These are phyloP conservation scores for Alsophila aescularia DNA, from an alignment of 2,888 invertebrate species.

Conservation along the genomic window DNA sequence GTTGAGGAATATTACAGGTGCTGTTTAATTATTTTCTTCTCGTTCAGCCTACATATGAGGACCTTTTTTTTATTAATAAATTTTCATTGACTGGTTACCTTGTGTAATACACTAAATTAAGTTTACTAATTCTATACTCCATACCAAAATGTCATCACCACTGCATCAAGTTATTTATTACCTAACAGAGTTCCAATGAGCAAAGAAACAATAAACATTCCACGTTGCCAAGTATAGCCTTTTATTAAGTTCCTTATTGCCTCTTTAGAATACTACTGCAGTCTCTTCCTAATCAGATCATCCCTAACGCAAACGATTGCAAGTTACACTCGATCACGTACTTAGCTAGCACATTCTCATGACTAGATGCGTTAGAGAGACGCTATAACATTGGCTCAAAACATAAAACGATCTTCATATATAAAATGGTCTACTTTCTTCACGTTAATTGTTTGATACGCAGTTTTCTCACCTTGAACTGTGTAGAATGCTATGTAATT, in stretches of 20 bases:
- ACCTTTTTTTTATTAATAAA: neutral
- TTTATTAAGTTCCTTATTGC: constrained; percentile 25
- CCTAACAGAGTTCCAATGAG: neutral
- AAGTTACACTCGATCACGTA: neutral
- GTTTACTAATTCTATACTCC: too few species aligned
- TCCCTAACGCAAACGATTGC: constrained; percentile 9
- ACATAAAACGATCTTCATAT: constrained; percentile 37
- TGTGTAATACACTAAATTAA: too few species aligned
- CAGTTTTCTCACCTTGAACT: constrained; percentile 76
- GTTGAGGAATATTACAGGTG: constrained; percentile 27
- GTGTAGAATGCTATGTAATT: constrained; percentile 64
- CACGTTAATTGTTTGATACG: constrained; percentile 43
- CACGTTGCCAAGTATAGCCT: too few species aligned
- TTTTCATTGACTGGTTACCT: neutral
- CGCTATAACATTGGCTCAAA: neutral
- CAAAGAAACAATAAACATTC: neutral
- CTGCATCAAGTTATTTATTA: neutral
- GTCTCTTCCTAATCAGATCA: constrained; percentile 46
- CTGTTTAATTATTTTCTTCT: constrained; percentile 23
- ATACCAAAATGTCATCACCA: too few species aligned
- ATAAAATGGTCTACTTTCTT: constrained; percentile 44
- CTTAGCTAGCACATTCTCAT: neutral
- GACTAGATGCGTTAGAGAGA: neutral
- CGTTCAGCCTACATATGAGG: neutral
- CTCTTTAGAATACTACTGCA: constrained; percentile 40